Percentiles rank a stretch among this genome's conserved stretches.
These are phyloP conservation scores for Cetonia aurata DNA, from an alignment of 2,888 invertebrate species.

Conservation along the genomic window DNA sequence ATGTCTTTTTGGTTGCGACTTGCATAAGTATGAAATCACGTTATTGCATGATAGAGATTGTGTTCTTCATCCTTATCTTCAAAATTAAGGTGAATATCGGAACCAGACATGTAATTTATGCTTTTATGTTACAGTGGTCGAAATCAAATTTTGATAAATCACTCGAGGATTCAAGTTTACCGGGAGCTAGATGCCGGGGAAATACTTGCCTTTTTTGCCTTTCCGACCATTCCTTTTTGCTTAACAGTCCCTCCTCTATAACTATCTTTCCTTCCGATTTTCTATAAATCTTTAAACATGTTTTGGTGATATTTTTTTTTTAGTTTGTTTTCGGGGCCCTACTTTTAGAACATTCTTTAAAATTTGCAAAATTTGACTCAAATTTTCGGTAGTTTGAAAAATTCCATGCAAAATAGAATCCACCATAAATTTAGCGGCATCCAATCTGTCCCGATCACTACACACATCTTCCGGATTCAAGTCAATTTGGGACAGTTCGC, in stretches of 20 bases:
- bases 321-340: slow-evolving; percentile 1
- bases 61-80: neutral
- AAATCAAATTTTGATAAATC: neutral
- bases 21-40: neutral
- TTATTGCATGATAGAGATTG: neutral
- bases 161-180: neutral
- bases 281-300: neutral
- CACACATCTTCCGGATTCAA: too few species aligned
- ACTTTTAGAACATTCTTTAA: neutral
- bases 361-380: neutral
- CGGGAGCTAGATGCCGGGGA: too few species aligned
- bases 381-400: slow-evolving; percentile 2
- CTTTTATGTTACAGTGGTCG: neutral
- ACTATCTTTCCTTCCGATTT: too few species aligned
- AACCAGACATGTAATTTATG: neutral
- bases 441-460: slow-evolving; percentile 44
- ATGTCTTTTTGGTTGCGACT: neutral
- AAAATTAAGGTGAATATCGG: slow-evolving; percentile 1
- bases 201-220: too few species aligned
- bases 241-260: too few species aligned
- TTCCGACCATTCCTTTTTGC: too few species aligned
- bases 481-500: too few species aligned
- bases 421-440: neutral
- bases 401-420: slow-evolving; percentile 3
- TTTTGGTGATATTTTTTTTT: neutral